phyloP scores from a whole-genome alignment of 2,797 vertebrate genomes.

The Distichodus sexfasciatus region DNA sequence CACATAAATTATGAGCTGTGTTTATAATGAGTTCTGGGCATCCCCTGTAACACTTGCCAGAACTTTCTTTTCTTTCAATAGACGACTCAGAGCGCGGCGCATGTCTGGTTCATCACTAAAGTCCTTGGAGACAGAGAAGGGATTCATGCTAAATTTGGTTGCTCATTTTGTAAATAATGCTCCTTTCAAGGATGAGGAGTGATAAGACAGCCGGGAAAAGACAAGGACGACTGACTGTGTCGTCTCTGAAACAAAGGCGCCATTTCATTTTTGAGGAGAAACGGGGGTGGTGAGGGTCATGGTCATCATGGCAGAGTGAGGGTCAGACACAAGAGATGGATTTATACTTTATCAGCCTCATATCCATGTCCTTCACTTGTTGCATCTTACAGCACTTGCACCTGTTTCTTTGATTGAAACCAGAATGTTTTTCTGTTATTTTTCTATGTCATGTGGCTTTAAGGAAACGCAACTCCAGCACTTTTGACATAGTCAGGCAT shows the following conservation, averaged over 20 bases:
- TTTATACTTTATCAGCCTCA: background rate
- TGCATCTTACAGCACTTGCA: background rate
- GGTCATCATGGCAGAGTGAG: background rate
- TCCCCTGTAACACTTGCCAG: background rate
- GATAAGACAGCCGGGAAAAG: constrained; percentile 47
- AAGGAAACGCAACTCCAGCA: background rate
- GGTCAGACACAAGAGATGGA: constrained; percentile 41
- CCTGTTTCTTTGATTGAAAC: background rate
- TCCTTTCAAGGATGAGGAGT: constrained; percentile 54
- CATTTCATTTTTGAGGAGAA: constrained; percentile 55
- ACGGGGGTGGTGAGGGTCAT: constrained; percentile 39
- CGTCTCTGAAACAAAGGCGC: constrained; percentile 65
- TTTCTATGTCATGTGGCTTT: background rate
- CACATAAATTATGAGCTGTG: background rate
- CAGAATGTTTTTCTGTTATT: background rate
- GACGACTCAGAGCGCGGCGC: constrained; percentile 13
- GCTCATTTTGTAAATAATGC: constrained; percentile 57
- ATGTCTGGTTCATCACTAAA: constrained; percentile 23
- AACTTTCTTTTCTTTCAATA: constrained; percentile 23
- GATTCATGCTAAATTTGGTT: constrained; percentile 64
- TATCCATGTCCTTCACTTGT: background rate
- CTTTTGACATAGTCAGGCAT: background rate
- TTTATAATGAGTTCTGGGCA: constrained; percentile 1
- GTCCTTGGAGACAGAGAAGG: constrained; percentile 57
- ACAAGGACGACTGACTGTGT: constrained; percentile 56